Conservation (phyloP, 2,888 invertebrate genomes). For the Ischnus inquisitorius region DNA sequence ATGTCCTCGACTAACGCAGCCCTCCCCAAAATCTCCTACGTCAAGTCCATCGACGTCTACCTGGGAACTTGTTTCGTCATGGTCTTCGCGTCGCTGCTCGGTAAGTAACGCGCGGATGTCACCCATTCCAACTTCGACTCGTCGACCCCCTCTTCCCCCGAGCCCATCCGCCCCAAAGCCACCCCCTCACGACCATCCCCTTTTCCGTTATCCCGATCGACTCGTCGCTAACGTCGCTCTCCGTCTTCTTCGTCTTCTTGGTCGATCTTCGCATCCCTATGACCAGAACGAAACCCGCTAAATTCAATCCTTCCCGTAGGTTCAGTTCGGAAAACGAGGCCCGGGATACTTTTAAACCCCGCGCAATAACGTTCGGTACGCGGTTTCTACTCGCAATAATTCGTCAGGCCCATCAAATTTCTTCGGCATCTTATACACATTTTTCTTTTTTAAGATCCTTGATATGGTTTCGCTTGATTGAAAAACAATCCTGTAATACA, state of each 20-base stretch:
- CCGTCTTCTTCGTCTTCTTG: conserved; percentile 48
- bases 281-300: conserved; percentile 12
- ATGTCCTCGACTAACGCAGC: conserved; percentile 99
- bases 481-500: not conserved
- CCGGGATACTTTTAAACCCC: not conserved
- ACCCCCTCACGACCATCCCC: conserved; percentile 30
- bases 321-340: conserved; percentile 35
- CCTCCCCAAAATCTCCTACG: conserved; percentile 98
- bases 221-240: conserved; percentile 44
- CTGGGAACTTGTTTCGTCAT: conserved; percentile 99
- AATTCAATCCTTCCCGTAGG: conserved; percentile 3
- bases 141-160: conserved; percentile 43
- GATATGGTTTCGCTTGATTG: no score
- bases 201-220: conserved; percentile 46
- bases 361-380: not conserved
- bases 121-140: conserved; percentile 49
- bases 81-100: conserved; percentile 98
- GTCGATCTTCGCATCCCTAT: conserved; percentile 47
- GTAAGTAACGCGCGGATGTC: conserved; percentile 87
- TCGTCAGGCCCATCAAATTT: not conserved
- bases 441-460: no score
- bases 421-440: no score
- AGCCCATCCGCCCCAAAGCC: not conserved
- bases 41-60: conserved; percentile 99
- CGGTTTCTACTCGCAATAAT: not conserved